Evolutionary conservation across 1,140 invertebrate species (phyloP).

Genomic region (Nasonia vitripennis): DNA sequence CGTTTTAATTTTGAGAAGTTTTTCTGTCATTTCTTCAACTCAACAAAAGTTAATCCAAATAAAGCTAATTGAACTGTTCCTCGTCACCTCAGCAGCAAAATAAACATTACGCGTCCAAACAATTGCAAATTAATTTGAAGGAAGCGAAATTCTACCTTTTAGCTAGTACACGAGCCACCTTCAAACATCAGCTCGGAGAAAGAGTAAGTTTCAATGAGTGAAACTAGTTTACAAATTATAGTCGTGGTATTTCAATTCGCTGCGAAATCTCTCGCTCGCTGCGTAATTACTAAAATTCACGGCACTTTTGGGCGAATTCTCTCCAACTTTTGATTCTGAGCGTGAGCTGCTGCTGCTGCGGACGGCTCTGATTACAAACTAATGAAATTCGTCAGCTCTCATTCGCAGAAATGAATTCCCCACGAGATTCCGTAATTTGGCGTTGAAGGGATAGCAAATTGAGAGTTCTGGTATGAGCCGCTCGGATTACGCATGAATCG

Average conservation of each 20-base stretch:
- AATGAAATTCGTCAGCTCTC: conserved; percentile 21
- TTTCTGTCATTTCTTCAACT: no score
- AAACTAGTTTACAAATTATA: not conserved
- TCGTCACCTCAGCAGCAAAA: no score
- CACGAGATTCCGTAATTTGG: not conserved
- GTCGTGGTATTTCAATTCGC: not conserved
- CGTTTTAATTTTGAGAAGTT: no score
- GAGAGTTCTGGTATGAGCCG: not conserved
- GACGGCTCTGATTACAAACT: conserved; percentile 6
- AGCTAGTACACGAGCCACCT: not conserved
- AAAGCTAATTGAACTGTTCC: no score
- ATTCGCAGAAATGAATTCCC: not conserved
- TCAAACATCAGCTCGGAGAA: not conserved
- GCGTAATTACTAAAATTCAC: not conserved
- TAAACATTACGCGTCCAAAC: no score
- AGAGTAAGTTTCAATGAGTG: not conserved
- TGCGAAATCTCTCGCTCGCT: not conserved
- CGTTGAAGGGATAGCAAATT: not conserved
- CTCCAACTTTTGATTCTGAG: not conserved
- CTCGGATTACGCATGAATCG: not conserved
- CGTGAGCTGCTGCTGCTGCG: not conserved
- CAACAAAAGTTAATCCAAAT: no score
- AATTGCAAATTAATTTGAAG: not conserved
- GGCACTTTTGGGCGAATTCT: not conserved
- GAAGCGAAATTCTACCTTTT: not conserved